Base-by-base conservation (phyloP, 2,797 vertebrate species). In the Mus spretus region DNA sequence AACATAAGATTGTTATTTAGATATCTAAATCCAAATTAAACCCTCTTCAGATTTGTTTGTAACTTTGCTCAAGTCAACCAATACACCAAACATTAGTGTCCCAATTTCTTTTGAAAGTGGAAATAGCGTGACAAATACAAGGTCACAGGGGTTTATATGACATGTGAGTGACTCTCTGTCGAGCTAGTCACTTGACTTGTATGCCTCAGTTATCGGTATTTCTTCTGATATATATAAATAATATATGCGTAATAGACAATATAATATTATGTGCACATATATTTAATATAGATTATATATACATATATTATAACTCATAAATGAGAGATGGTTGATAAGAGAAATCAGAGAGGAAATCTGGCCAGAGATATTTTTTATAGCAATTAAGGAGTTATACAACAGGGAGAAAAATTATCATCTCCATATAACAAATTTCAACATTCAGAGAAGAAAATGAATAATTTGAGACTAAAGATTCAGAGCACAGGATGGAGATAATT, bases 321-420 rank as follows among this genome's bases (percentile, higher is more conserved):
- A 91, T 74, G 59, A 89, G 93, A 85, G 11, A 81, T n/a, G 44
- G 0, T 74, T 67, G 11, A 37, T 96, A 81, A 90, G 89, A 40
- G 3, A 84, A 86, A 75, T 88, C 3, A 75, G 26, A 92, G 40
- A 93, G 87, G 17, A 93, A 89, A 93, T 74, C 11, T 95, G 28
- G 5, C 72, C 70, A 95, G 72, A 75, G 40, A 70, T 90, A 74
- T 86, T 96, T 96, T 92, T 96, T 90, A 59, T 74, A 93, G n/a
- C 31, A 93, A 92, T 88, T 93, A 93, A 92, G 12, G 31, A 20
- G n/a, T 78, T 84, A 55, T 0, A 47, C 3, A 93, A 85, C 15
- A 91, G 50, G 40, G 40, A 75, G 7, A 74, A 84, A 94, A 81
- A 72, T 47, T 75, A 70, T 92, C 3, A 90, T 85, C 37, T 84